Base-by-base conservation (phyloP, 2,888 invertebrate genomes). In the Polyommatus iphigenia region DNA sequence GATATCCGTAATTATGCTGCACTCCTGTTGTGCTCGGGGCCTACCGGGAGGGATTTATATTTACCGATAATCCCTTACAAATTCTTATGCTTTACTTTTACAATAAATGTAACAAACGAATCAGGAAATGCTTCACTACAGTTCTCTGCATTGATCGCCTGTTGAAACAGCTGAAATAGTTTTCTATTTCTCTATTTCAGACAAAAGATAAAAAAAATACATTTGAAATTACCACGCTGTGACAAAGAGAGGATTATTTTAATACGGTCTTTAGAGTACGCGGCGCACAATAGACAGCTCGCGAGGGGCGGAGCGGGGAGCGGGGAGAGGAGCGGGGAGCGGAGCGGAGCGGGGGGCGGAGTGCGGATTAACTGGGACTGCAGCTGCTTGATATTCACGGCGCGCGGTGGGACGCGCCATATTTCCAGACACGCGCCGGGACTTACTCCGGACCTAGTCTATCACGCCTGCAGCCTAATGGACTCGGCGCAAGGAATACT, bases 351-450 rank as follows among this genome's bases (percentile, higher is more conserved):
- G 78, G 59, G 78, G 78, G 78, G 80, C 79, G 79, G 79, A 81
- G 80, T 78, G 78, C 73, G 80, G 80, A 82, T 81, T 82, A 82
- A 79, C 78, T 78, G 18, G 79, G 80, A 80, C 80, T 79, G 79
- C 79, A 78, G 8, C 82, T 81, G 77, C 78, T 83, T 83, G 81
- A 80, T 78, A 84, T 84, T 83, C 84, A 81, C 78, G 62, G 71
- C 71, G 80, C 72, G 81, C 79, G 62, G 78, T 72, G 75, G 78
- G 75, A 81, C 82, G 83, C 81, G 81, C 79, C 80, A 81, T 80
- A 81, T 81, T 82, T 80, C 80, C 67, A 80, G 83, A 82, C 82
- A 83, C 83, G 80, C 80, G 80, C 80, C 76, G 77, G 71, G 79
- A 79, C 81, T 80, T 79, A 78, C 80, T 78, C 81, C 79, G 80